Base-by-base conservation (phyloP, 1,140 invertebrate species). In the Rhynchophorus ferrugineus region DNA sequence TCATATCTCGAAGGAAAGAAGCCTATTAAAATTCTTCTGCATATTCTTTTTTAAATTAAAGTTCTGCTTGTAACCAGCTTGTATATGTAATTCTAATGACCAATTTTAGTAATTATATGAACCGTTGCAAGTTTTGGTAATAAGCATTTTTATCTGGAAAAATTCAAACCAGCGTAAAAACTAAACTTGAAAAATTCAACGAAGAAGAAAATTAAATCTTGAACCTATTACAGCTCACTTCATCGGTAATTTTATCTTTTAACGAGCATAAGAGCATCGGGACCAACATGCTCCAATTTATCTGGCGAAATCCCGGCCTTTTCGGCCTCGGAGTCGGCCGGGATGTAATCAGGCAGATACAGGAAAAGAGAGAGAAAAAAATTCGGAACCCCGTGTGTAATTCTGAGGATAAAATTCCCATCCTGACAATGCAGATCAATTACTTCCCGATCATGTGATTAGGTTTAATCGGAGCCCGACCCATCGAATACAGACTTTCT, bases 161-260 rank as follows among this genome's bases (percentile, higher is more conserved):
- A n/a, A n/a, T n/a, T n/a, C n/a, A n/a, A n/a, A n/a, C n/a, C n/a
- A n/a, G n/a, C n/a, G n/a, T n/a, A n/a, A n/a, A n/a, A n/a, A n/a
- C n/a, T n/a, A n/a, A n/a, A n/a, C n/a, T n/a, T n/a, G n/a, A n/a
- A n/a, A n/a, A n/a, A n/a, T n/a, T n/a, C n/a, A n/a, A n/a, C n/a
- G n/a, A n/a, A 34, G 42, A 60, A 43, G 24, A 29, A 29, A 29
- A 29, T 29, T 29, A 29, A 29, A 29, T 29, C 24, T 29, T 5
- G 11, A 11, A 29, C n/a, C n/a, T n/a, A n/a, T n/a, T 6, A 29
- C 24, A 29, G 24, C 11, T 29, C 24, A 29, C 11, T 6, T 29
- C 11, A 29, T 29, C 24, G 24, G 24, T 11, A 29, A 6, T 29
- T 29, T 29, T 29, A 29, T 29, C 11, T 29, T 29, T 29, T 6